phyloP scores from a whole-genome alignment of 2,888 invertebrate genomes.

The Melanargia galathea region DNA sequence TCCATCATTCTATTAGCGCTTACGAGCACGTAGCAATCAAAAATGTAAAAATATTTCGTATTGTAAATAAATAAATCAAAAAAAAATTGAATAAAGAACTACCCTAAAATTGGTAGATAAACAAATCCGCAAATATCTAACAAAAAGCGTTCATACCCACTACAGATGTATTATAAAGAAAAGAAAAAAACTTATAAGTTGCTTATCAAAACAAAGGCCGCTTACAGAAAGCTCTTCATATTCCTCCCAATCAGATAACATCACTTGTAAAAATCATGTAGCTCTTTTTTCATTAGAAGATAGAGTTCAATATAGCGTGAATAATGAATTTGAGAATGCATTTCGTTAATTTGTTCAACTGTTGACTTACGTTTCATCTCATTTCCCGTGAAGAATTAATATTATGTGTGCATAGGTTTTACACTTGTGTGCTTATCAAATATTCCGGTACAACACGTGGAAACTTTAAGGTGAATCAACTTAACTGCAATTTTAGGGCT shows the following conservation, averaged over 20 bases:
- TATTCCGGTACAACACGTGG: constrained; percentile 45
- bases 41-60: too few relatives aligned
- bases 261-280: constrained; percentile 11
- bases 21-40: too few relatives aligned
- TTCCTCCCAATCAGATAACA: constrained; percentile 42
- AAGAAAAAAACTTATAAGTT: constrained; percentile 60
- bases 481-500: constrained; percentile 17
- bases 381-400: constrained; percentile 66
- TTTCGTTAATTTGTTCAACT: constrained; percentile 44
- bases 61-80: too few relatives aligned
- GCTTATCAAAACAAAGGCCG: constrained; percentile 66
- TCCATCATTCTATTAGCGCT: too few relatives aligned
- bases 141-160: constrained; percentile 68
- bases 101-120: constrained; percentile 45
- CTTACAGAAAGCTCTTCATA: constrained; percentile 57
- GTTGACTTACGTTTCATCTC: constrained; percentile 61
- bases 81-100: constrained; percentile 12
- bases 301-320: constrained; percentile 44
- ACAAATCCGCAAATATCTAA: constrained; percentile 52
- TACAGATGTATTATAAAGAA: constrained; percentile 57
- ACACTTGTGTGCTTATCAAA: constrained; percentile 57
- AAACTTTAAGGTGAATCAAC: constrained; percentile 16
- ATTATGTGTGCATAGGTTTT: constrained; percentile 56
- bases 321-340: constrained; percentile 36
- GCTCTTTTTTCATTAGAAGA: not conserved